Conservation (phyloP, 2,888 invertebrate species). For the Lasioglossum leucozonium region DNA sequence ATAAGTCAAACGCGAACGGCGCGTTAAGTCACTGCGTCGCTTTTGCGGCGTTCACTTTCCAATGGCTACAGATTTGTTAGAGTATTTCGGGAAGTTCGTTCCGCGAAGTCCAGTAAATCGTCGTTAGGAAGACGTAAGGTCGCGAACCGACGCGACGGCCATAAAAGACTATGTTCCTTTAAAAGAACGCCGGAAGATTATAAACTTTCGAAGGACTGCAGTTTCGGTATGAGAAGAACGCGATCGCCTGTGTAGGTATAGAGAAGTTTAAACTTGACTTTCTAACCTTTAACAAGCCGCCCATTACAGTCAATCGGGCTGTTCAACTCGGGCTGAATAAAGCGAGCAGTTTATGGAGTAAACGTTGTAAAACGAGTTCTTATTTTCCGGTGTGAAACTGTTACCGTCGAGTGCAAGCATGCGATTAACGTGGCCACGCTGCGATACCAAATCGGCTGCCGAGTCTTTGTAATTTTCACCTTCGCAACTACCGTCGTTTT, state of each 20-base stretch:
- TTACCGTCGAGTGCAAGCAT: background rate
- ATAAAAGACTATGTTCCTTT: constrained; percentile 26
- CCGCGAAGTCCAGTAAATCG: constrained; percentile 21
- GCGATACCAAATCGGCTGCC: background rate
- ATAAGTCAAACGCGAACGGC: background rate
- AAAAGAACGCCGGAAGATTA: background rate
- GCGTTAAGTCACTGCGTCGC: background rate
- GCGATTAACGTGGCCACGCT: background rate
- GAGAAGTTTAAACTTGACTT: constrained; percentile 13
- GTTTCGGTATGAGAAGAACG: background rate
- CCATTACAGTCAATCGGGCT: background rate
- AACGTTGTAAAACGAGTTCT: constrained; percentile 1
- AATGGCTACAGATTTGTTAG: constrained; percentile 5
- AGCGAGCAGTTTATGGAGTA: background rate
- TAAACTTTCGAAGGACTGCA: constrained; percentile 17
- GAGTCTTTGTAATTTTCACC: background rate
- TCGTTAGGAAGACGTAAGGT: constrained; percentile 17
- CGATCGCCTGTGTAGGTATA: background rate
- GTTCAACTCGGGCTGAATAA: background rate
- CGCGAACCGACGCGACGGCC: background rate
- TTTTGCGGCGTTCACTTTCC: background rate
- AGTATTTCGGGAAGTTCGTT: constrained; percentile 3
- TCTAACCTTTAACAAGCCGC: constrained; percentile 2
- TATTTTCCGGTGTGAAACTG: background rate
- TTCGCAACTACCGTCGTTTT: background rate